phyloP scores from a whole-genome alignment of 1,140 invertebrate genomes.

The Zaprionus vittiger region DNA sequence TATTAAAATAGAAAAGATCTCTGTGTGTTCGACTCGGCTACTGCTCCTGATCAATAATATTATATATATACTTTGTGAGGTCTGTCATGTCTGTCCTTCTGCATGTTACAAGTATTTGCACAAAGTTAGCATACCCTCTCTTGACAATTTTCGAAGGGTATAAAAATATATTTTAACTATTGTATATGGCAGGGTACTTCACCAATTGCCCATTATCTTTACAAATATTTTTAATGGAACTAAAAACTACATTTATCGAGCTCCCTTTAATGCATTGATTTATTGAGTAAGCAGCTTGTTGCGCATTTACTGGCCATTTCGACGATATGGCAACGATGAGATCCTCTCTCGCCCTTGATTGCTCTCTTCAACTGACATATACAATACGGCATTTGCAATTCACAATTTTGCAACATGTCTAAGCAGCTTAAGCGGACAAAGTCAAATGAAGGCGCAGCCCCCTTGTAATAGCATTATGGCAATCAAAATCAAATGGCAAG shows the following conservation, averaged over 20 bases:
- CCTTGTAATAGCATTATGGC: conserved; percentile 35
- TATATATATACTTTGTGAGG: no score
- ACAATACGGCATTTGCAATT: conserved; percentile 20
- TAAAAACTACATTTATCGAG: not conserved
- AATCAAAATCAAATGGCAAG: conserved; percentile 43
- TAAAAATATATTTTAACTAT: no score
- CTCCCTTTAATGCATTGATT: conserved; percentile 61
- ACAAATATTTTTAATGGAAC: no score
- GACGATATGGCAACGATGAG: conserved; percentile 37
- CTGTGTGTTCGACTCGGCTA: no score
- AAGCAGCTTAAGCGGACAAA: conserved; percentile 39
- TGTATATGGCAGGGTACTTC: no score
- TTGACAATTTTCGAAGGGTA: no score
- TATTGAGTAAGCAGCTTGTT: conserved; percentile 54
- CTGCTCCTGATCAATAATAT: no score
- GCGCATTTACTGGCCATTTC: conserved; percentile 57
- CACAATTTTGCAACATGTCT: conserved; percentile 44
- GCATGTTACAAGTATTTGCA: no score
- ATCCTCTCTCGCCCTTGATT: not conserved
- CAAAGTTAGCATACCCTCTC: no score
- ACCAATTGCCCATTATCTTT: no score
- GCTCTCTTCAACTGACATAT: not conserved
- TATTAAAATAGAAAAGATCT: no score
- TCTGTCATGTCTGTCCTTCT: no score
- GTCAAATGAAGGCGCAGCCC: not conserved